Percentiles rank a stretch among this genome's conserved stretches.
Conservation (phyloP, 2,113 vertebrate species). For the Campylorhamphus procurvoides region DNA sequence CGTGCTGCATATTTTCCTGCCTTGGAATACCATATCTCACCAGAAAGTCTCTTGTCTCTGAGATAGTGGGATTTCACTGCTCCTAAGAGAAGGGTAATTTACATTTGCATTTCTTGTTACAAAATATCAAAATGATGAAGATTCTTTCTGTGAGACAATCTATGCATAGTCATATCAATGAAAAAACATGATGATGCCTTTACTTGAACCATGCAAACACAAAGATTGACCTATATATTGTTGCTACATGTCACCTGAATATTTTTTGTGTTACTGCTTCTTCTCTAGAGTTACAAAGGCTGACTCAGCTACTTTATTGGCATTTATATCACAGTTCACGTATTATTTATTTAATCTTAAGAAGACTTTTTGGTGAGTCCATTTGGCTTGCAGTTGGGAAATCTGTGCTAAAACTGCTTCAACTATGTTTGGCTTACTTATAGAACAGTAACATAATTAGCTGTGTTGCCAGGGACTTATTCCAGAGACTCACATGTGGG, state of each 20-base stretch:
- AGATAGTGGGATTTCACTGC: background rate
- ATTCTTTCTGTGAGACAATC: background rate
- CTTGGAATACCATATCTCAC: background rate
- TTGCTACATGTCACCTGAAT: background rate
- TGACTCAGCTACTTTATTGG: background rate
- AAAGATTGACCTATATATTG: background rate
- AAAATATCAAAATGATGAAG: background rate
- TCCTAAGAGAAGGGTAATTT: background rate
- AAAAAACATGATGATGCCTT: background rate
- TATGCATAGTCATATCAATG: background rate
- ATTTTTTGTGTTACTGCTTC: background rate
- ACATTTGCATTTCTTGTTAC: background rate
- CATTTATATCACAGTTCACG: background rate
- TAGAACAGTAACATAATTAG: background rate
- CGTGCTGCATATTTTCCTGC: background rate
- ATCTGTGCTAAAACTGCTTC: background rate
- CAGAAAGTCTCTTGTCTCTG: background rate
- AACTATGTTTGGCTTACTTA: background rate
- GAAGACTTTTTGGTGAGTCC: background rate
- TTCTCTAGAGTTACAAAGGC: background rate
- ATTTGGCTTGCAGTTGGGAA: conserved; percentile 12
- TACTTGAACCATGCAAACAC: background rate
- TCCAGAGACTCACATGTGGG: background rate
- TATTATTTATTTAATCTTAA: background rate
- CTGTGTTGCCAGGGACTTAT: background rate